Conservation (phyloP, 2,113 vertebrate genomes). For the Pachycephala philippinensis region DNA sequence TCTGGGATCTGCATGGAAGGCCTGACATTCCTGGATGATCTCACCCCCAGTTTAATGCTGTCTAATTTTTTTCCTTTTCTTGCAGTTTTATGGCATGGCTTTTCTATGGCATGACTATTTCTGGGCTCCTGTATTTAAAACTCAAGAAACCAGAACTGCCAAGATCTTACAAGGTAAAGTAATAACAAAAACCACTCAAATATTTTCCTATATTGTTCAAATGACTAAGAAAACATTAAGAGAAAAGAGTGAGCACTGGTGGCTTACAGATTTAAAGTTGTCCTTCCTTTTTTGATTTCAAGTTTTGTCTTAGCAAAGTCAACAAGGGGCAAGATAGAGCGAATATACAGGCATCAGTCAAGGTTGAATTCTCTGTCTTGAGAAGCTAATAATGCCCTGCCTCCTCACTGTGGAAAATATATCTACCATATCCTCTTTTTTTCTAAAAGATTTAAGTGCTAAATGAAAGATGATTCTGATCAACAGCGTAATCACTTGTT, state of each 20-base stretch:
- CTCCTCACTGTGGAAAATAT: background rate
- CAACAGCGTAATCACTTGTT: background rate
- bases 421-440: background rate
- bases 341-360: background rate
- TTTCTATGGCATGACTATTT: constrained; percentile 81
- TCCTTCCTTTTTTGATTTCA: background rate
- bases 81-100: constrained; percentile 86
- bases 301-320: background rate
- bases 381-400: background rate
- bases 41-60: background rate
- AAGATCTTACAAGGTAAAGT: constrained; percentile 78
- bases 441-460: background rate
- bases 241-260: background rate
- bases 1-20: background rate
- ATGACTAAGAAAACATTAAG: background rate
- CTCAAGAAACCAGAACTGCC: constrained; percentile 84
- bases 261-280: background rate
- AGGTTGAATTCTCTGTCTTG: background rate
- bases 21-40: background rate
- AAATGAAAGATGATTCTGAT: background rate
- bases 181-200: background rate
- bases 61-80: background rate
- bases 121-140: constrained; percentile 84
- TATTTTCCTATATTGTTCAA: background rate
- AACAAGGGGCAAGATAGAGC: background rate